Base-by-base conservation (phyloP, 2,888 invertebrate genomes). In the Dichetophora obliterata region DNA sequence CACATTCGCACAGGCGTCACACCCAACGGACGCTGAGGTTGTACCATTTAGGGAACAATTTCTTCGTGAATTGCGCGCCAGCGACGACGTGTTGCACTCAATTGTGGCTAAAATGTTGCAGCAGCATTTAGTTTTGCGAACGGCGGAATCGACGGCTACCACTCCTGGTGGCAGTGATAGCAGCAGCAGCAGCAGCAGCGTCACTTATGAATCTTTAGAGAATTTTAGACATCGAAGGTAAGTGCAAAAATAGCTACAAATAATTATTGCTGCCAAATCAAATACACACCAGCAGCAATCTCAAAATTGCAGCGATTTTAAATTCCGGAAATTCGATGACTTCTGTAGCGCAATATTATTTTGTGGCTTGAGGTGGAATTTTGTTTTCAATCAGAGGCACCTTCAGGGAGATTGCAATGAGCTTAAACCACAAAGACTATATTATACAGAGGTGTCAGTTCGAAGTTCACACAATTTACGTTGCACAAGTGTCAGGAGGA, bases 71-170 rank as follows among this genome's bases (percentile, higher is more conserved):
- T 80, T 87, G 37, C 27, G 82, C 77, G 82, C 82, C 37, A 87
- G 87, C 43, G 85, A 87, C 74, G 83, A 85, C 73, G 72, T 85
- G 69, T 76, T 87, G 66, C 83, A 84, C 4, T 79, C 83, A 3
- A 82, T 87, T 81, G 78, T 87, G 22, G 77, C 70, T 11, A 80
- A 82, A 77, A 81, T 86, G 50, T 66, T 87, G 77, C 82, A 81
- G 24, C 80, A 83, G 63, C 80, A 83, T 65, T 50, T 37, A 69
- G 43, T 6, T 43, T 31, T 34, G 43, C 63, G 43, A 43, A 11
- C 43, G 11, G 14, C 43, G 3, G 43, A 11, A 43, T 11, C 43
- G 1, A 43, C 11, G 14, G 43, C 43, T 43, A 14, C 11, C 14
- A 43, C 1, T 43, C 11, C 11, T 43, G 1, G 11, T 43, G 11